Conservation (phyloP, 2,113 vertebrate genomes). For the Neogobius melanostomus region DNA sequence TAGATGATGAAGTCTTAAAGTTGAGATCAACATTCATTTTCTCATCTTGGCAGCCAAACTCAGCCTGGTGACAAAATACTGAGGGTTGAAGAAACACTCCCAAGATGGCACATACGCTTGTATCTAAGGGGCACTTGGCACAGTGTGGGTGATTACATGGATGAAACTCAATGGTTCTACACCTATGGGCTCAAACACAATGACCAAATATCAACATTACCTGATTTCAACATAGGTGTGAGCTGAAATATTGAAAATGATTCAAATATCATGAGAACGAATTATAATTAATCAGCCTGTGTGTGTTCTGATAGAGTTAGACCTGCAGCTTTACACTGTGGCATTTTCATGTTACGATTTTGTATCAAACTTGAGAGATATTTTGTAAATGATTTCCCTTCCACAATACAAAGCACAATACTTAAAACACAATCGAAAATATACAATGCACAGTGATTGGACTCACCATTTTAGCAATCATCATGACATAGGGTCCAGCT, state of each 20-base stretch:
- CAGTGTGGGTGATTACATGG: background rate
- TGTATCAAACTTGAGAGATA: too few relatives aligned
- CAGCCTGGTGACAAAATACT: background rate
- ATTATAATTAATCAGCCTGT: too few relatives aligned
- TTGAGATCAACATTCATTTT: background rate
- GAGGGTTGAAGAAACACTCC: background rate
- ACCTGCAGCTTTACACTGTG: background rate
- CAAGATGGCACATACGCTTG: background rate
- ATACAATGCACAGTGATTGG: background rate
- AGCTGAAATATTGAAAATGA: slow-evolving; percentile 9
- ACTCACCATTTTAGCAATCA: slow-evolving; percentile 99
- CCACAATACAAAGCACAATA: background rate
- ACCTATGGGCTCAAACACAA: background rate
- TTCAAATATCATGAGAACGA: background rate
- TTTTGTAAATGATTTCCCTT: too few relatives aligned
- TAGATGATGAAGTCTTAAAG: background rate
- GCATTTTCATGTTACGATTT: background rate
- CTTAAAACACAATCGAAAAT: too few relatives aligned
- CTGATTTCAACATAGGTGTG: slow-evolving; percentile 2
- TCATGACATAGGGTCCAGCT: slow-evolving; percentile 98
- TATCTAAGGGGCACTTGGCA: background rate
- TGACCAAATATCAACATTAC: background rate
- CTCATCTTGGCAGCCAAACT: background rate
- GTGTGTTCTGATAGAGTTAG: too few relatives aligned
- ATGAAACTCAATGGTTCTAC: background rate